Evolutionary conservation across 2,797 vertebrate genomes (phyloP).

Genomic region (Chrysocyon brachyurus): DNA sequence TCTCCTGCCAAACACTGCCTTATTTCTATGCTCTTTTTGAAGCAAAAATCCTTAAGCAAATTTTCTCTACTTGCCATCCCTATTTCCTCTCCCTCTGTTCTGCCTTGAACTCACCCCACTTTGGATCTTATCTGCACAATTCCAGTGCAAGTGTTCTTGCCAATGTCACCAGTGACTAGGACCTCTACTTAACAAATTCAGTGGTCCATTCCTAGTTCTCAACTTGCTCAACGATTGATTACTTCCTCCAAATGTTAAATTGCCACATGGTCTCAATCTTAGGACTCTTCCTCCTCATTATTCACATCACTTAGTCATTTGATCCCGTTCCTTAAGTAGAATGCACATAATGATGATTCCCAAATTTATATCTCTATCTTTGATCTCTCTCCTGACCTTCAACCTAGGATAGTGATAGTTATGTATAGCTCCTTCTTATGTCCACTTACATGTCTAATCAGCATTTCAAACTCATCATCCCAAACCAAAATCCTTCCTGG

Average conservation of each 20-base stretch:
- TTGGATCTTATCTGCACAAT: not conserved
- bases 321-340: not conserved
- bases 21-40: not conserved
- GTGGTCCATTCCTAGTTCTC: not conserved
- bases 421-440: not conserved
- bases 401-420: not conserved
- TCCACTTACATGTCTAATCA: not conserved
- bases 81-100: not conserved
- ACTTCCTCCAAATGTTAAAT: not conserved
- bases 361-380: not conserved
- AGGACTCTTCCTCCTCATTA: not conserved
- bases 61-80: not conserved
- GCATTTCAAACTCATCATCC: not conserved
- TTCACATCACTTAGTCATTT: not conserved
- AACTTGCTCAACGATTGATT: not conserved
- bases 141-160: not conserved
- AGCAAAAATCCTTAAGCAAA: not conserved
- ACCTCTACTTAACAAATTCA: not conserved
- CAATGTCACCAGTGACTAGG: not conserved
- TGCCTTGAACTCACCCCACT: not conserved
- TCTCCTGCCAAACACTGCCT: not conserved
- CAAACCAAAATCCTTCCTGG: not conserved
- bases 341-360: not conserved
- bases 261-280: not conserved
- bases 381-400: not conserved